Evolutionary conservation across 2,888 invertebrate species (phyloP).

Genomic region (Oegoconia quadripuncta): DNA sequence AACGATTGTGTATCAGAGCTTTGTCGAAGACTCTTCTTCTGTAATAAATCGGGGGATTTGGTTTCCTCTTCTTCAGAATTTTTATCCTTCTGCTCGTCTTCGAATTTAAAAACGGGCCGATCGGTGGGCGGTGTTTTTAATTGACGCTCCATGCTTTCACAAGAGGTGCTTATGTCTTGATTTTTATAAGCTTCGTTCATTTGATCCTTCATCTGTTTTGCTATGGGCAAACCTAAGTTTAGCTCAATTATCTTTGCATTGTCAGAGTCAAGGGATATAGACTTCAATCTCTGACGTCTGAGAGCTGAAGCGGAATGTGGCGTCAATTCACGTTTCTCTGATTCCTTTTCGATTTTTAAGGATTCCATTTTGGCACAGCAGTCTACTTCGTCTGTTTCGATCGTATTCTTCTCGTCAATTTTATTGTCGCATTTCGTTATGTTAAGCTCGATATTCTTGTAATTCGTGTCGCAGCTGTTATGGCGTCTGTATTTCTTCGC

Average conservation of each 20-base stretch:
- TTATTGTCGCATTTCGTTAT: conserved; percentile 52
- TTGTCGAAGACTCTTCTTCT: conserved; percentile 59
- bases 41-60: conserved; percentile 55
- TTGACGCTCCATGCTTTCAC: conserved; percentile 60
- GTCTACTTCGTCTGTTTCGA: conserved; percentile 55
- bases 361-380: conserved; percentile 62
- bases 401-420: conserved; percentile 24
- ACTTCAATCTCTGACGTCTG: conserved; percentile 73
- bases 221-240: conserved; percentile 75
- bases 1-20: conserved; percentile 71
- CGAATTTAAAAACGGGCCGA: conserved; percentile 63
- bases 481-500: conserved; percentile 60
- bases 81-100: conserved; percentile 51
- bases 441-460: conserved; percentile 59
- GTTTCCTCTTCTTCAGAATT: conserved; percentile 28
- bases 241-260: conserved; percentile 79
- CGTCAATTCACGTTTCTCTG: conserved; percentile 47
- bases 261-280: conserved; percentile 78
- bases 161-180: conserved; percentile 63
- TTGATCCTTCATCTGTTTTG: conserved; percentile 74
- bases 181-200: conserved; percentile 70
- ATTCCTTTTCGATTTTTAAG: conserved; percentile 44
- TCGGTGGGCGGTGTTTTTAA: conserved; percentile 52
- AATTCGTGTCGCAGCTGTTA: conserved; percentile 68
- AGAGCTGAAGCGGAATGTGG: conserved; percentile 53